Conservation (phyloP, 1,140 invertebrate species). For the Branchinecta lynchi region DNA sequence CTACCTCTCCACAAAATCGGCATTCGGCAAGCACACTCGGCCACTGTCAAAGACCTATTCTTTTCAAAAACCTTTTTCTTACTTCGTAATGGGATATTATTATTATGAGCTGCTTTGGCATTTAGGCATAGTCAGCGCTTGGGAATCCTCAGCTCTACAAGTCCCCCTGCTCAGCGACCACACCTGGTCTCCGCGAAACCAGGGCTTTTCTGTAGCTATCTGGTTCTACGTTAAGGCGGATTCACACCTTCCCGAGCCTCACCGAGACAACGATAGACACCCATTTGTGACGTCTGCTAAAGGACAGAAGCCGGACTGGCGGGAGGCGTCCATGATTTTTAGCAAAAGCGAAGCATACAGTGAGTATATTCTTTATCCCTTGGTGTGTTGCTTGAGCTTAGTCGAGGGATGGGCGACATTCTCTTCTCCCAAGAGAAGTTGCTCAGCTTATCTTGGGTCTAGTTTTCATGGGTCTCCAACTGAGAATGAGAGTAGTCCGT, state of each 20-base stretch:
- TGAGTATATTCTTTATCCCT: not conserved
- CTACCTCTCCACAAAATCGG: too few relatives aligned
- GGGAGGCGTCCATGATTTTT: conserved; percentile 18
- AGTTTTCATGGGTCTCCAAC: too few relatives aligned
- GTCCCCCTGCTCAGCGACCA: conserved; percentile 36
- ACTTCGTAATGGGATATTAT: too few relatives aligned
- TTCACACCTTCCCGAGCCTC: conserved; percentile 24
- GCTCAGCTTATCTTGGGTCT: too few relatives aligned
- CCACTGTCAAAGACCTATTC: too few relatives aligned
- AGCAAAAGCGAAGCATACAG: not conserved
- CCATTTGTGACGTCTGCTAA: too few relatives aligned
- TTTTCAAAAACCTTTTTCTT: too few relatives aligned
- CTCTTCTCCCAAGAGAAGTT: too few relatives aligned
- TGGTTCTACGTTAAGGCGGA: conserved; percentile 37
- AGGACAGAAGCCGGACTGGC: conserved; percentile 12
- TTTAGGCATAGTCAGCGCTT: conserved; percentile 33
- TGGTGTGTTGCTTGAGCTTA: not conserved
- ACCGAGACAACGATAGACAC: not conserved
- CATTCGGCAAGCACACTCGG: too few relatives aligned
- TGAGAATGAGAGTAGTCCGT: too few relatives aligned
- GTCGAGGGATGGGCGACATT: too few relatives aligned
- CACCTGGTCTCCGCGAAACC: conserved; percentile 42
- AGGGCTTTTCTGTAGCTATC: conserved; percentile 42
- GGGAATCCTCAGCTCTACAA: conserved; percentile 36
- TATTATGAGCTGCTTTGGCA: not conserved